Conservation (phyloP, 2,888 invertebrate species). For the Eurois occulta region DNA sequence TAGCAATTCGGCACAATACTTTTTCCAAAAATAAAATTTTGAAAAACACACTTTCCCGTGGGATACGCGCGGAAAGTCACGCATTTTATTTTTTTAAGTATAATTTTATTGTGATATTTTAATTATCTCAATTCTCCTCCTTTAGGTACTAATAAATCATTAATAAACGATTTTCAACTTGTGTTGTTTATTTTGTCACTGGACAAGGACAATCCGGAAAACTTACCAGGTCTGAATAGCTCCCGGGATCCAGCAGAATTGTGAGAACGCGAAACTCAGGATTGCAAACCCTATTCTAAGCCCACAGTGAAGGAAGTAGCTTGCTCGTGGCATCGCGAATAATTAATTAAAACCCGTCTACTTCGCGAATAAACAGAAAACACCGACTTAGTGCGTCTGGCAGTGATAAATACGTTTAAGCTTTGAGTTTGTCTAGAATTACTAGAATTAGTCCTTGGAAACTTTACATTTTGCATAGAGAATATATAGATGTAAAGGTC, state of each 20-base stretch:
- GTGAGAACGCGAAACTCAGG: not conserved
- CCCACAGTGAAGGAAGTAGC: not conserved
- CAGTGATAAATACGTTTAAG: conserved; percentile 35
- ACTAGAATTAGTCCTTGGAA: not conserved
- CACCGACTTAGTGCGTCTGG: conserved; percentile 22
- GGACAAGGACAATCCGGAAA: not conserved
- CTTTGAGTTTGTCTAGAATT: not conserved
- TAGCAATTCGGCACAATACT: no score
- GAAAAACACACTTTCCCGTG: no score
- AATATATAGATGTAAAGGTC: no score
- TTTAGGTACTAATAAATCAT: no score
- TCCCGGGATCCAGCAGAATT: not conserved
- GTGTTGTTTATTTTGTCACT: not conserved
- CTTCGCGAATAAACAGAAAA: not conserved
- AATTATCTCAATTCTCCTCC: no score
- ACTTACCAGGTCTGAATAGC: not conserved
- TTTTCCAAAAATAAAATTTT: no score
- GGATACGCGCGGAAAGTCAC: no score
- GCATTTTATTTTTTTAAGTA: no score
- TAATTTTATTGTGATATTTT: no score
- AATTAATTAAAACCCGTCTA: conserved; percentile 43
- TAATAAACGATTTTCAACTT: no score
- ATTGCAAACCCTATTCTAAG: not conserved
- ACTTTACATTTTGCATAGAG: not conserved
- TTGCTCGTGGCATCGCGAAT: conserved; percentile 5